Percentiles rank a stretch among this genome's conserved stretches.
phyloP scores from a whole-genome alignment of 2,888 invertebrate species.

The Drosophila neonasuta region DNA sequence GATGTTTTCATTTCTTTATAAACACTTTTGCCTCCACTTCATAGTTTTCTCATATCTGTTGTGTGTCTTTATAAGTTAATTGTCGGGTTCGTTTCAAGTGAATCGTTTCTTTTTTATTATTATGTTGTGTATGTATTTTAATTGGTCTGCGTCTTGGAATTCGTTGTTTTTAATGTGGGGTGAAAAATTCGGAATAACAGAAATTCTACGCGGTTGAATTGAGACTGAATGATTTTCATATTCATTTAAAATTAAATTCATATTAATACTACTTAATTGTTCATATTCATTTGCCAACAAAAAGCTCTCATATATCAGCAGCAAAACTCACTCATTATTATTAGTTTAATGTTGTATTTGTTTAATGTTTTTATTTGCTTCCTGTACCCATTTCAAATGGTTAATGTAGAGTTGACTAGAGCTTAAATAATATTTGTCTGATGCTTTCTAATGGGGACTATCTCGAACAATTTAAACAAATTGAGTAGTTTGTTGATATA shows the following conservation, averaged over 20 bases:
- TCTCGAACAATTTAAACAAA: neutral
- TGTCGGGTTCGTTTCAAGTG: conserved; percentile 10
- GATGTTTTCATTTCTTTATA: conserved; percentile 8
- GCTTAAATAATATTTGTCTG: conserved; percentile 5
- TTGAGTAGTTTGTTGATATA: no score
- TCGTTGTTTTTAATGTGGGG: neutral
- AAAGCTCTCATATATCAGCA: conserved; percentile 26
- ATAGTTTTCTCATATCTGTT: conserved; percentile 4
- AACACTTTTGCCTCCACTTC: conserved; percentile 7
- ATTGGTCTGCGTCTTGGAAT: neutral
- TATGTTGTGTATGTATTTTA: neutral
- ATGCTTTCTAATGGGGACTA: neutral
- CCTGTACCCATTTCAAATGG: conserved; percentile 23
- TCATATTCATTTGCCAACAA: conserved; percentile 10
- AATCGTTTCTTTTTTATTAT: conserved; percentile 1
- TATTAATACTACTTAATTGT: conserved; percentile 23
- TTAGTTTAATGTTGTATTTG: conserved; percentile 11
- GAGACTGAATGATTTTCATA: neutral
- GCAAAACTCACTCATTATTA: conserved; percentile 22
- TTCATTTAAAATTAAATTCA: conserved; percentile 1
- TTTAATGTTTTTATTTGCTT: conserved; percentile 12
- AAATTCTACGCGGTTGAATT: neutral
- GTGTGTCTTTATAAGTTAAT: neutral
- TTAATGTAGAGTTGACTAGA: neutral
- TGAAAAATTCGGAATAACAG: neutral